Evolutionary conservation across 2,113 vertebrate species (phyloP), one percentile per base, ranked within the genome.

Genomic region (Phyllostomus hastatus): DNA sequence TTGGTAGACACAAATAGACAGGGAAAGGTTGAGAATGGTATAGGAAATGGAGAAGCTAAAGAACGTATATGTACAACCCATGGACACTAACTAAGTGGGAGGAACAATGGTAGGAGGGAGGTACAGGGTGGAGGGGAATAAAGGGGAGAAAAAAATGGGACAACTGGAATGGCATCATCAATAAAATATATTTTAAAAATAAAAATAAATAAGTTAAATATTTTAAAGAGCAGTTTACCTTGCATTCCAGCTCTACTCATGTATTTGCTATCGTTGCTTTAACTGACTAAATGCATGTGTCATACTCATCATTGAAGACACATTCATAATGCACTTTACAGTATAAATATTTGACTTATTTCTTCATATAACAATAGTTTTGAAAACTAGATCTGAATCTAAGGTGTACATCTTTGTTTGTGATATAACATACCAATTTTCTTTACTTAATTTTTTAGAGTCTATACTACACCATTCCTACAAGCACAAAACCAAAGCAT

Each of bases 341-440:
- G 2, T 82, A 80, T 79, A 96, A 95, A 95, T 78, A 8, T 41
- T 91, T 70, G 72, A 12, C 35, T 93, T 33, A 89, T 81, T 93
- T 93, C 95, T 88, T 79, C 5, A 69, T 38, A 17, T 43, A 72
- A 3, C 17, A 92, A 48, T 43, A 50, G 28, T 89, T 95, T 82
- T 88, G 67, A 91, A 31, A 82, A 10, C 20, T 64, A 59, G 4
- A 78, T 59, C 33, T 81, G 72, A 95, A 54, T 93, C 78, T 90
- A 93, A 92, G 43, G 15, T 43, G 66, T 61, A 5, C 73, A 88
- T 50, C 20, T 94, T 94, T 59, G 66, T 83, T 66, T 95, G 59
- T 86, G 43, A 81, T 52, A 86, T 35, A 69, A 57, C 43, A 79
- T 75, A 46, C 12, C 17, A 54, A 46, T 78, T 92, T 96, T 90